Conservation (phyloP, 2,113 vertebrate genomes). For the Myrmecophaga tridactyla region DNA sequence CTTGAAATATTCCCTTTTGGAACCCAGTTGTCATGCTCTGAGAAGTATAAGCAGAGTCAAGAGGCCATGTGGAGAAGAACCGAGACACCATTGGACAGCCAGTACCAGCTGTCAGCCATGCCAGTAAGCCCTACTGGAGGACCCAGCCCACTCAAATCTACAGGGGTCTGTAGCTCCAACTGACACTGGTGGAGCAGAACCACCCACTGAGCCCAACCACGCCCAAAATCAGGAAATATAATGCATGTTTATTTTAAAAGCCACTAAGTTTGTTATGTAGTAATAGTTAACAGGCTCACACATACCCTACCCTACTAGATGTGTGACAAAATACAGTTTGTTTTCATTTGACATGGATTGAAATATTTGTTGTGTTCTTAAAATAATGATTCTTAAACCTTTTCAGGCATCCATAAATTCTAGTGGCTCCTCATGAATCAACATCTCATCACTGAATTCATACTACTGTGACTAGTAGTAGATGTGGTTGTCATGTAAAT, state of each 20-base stretch:
- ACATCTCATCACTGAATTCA: slow-evolving; percentile 37
- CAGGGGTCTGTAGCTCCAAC: neutral
- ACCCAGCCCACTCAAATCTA: neutral
- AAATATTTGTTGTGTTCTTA: neutral
- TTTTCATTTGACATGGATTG: neutral
- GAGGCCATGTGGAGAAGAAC: neutral
- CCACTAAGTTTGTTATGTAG: neutral
- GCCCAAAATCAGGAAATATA: neutral
- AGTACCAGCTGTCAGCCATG: neutral
- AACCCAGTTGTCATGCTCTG: neutral
- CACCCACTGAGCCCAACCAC: neutral
- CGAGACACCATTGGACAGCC: neutral
- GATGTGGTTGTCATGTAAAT: neutral
- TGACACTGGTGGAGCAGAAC: neutral
- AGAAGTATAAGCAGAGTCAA: neutral
- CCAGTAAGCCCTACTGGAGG: neutral
- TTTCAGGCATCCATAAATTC: slow-evolving; percentile 5
- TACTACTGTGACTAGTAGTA: neutral
- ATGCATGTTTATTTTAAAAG: neutral
- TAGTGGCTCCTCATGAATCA: neutral
- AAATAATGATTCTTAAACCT: slow-evolving; percentile 5
- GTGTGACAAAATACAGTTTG: neutral
- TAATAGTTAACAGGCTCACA: neutral
- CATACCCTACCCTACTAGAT: neutral
- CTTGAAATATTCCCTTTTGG: neutral